Base-by-base conservation (phyloP, 2,113 vertebrate species). In the Rattus rattus region DNA sequence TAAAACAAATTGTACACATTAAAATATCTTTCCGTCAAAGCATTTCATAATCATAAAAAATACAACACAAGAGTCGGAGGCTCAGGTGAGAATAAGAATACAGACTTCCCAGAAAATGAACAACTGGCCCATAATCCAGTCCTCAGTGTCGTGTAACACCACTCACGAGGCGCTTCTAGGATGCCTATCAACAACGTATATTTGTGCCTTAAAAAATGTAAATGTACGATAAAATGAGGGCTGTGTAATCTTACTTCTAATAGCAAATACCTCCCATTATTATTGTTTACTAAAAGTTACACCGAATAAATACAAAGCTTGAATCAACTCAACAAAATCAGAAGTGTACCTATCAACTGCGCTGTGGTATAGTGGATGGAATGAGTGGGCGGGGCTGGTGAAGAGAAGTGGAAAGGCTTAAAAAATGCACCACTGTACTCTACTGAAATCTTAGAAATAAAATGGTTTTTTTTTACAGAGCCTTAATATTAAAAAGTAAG, bases 401-500 rank as follows among this genome's bases (percentile, higher is more conserved):
- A 91, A 92, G 83, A 97, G 95, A 96, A 80, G 98, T 95, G 97
- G 94, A 97, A 97, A 98, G 94, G 95, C 95, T 98, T 98, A 98
- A 98, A 97, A 98, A 98, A 98, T 97, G 98, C 92, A 97, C 85
- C 0, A 93, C 65, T 85, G 47, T 97, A 96, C 95, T 97, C 96
- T 97, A 98, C 96, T 96, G 97, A 97, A 98, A 98, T 97, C 94
- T 98, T 98, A 98, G 97, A 98, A 98, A 98, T 96, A 98, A 98
- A 85, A 98, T 97, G 91, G n/a, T n/a, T n/a, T 97, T 95, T 97
- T 95, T 94, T 95, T 94, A 96, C 93, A 98, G 97, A 98, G 97
- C 95, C 96, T 97, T 96, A 97, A 98, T 98, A 98, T 98, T 98
- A 98, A 98, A 98, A 98, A 98, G 97, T 98, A 98, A 98, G 93